These are phyloP conservation scores for Andrena trimmerana DNA, from an alignment of 2,888 invertebrate species.

Conservation along the genomic window DNA sequence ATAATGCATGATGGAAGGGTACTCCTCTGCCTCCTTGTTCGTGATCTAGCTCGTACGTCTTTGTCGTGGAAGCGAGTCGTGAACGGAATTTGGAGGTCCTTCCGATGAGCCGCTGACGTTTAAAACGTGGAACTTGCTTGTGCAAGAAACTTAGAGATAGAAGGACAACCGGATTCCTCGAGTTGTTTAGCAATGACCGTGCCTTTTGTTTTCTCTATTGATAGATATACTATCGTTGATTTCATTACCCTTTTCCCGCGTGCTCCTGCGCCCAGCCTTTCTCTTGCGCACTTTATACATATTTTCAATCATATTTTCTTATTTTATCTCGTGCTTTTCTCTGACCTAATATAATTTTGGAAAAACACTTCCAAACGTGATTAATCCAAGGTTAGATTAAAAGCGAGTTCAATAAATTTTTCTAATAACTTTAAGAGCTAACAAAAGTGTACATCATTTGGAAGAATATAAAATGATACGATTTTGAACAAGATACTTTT, in stretches of 20 bases:
- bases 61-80: constrained; percentile 49
- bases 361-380: too few relatives aligned
- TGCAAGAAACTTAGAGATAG: constrained; percentile 46
- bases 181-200: constrained; percentile 39
- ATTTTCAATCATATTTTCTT: too few relatives aligned
- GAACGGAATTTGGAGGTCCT: constrained; percentile 58
- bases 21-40: constrained; percentile 20
- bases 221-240: constrained; percentile 16
- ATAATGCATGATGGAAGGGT: constrained; percentile 64
- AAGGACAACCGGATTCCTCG: constrained; percentile 63
- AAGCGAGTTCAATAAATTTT: too few relatives aligned
- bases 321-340: too few relatives aligned
- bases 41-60: constrained; percentile 56
- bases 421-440: too few relatives aligned
- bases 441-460: too few relatives aligned
- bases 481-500: too few relatives aligned
- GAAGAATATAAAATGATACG: too few relatives aligned
- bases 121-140: constrained; percentile 40
- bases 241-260: constrained; percentile 7
- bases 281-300: not conserved
- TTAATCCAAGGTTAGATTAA: too few relatives aligned
- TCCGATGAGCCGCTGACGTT: constrained; percentile 33
- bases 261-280: not conserved
- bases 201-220: constrained; percentile 26
- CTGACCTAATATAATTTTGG: too few relatives aligned